Evolutionary conservation across 1,140 invertebrate species (phyloP).

Genomic region (Ganaspis sp.): DNA sequence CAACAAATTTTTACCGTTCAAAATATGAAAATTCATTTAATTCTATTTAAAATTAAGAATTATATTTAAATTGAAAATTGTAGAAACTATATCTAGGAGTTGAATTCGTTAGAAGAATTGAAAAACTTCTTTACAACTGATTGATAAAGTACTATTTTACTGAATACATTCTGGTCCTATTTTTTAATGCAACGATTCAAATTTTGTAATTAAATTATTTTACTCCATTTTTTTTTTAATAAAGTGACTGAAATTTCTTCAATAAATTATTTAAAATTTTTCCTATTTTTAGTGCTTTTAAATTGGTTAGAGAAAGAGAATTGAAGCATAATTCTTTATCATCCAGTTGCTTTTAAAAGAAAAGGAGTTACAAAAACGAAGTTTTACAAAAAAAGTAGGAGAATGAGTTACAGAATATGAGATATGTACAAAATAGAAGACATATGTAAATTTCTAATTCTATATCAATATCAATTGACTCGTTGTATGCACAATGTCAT

Average conservation of each 20-base stretch:
- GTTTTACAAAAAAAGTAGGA: slow-evolving; percentile 19
- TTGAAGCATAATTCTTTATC: not conserved
- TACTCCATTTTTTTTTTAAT: no score
- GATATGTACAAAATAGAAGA: slow-evolving; percentile 11
- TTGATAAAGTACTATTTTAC: slow-evolving; percentile 6
- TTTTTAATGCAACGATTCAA: no score
- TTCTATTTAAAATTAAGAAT: not conserved
- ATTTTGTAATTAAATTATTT: no score
- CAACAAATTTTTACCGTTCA: no score
- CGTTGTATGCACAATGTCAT: slow-evolving; percentile 52
- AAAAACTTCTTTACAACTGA: slow-evolving; percentile 40
- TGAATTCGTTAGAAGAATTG: not conserved
- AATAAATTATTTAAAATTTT: no score
- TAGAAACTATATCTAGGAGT: not conserved
- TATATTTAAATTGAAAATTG: not conserved
- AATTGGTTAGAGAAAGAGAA: no score
- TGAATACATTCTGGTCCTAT: not conserved
- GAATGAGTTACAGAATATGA: slow-evolving; percentile 29
- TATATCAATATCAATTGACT: slow-evolving; percentile 34
- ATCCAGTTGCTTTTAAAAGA: not conserved
- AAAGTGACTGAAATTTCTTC: no score
- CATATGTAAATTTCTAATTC: slow-evolving; percentile 20
- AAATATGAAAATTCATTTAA: not conserved
- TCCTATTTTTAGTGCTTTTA: no score
- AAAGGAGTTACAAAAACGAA: not conserved